Conservation (phyloP, 2,888 invertebrate genomes). For the Bugula neritina region DNA sequence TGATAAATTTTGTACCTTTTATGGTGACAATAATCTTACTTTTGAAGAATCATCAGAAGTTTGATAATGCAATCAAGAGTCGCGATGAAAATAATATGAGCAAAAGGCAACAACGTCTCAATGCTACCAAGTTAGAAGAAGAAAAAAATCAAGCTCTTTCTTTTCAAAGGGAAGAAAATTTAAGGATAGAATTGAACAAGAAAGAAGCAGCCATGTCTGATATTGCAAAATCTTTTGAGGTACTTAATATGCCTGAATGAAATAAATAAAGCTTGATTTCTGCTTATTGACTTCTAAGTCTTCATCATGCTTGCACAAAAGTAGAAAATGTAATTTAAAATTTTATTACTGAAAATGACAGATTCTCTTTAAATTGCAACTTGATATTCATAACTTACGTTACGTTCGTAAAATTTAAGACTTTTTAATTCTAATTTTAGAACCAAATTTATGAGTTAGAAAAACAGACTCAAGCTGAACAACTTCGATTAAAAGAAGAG, state of each 20-base stretch:
- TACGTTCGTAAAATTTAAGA: too few species aligned
- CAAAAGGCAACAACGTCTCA: not conserved
- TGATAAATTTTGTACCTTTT: too few species aligned
- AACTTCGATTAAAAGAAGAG: not conserved
- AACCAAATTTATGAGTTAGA: constrained; percentile 15
- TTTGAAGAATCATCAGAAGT: not conserved
- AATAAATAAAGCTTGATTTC: too few species aligned
- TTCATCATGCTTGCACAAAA: too few species aligned
- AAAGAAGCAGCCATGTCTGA: not conserved
- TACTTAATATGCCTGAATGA: too few species aligned
- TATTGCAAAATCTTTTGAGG: not conserved
- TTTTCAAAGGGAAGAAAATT: not conserved
- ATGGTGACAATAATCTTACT: too few species aligned
- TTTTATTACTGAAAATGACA: too few species aligned
- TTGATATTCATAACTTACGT: too few species aligned
- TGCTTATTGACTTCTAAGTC: too few species aligned
- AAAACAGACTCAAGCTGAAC: constrained; percentile 21
- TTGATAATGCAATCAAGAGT: not conserved
- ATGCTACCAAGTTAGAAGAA: not conserved
- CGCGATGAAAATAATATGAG: not conserved
- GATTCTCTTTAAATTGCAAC: too few species aligned
- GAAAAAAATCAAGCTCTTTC: not conserved
- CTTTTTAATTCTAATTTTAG: too few species aligned
- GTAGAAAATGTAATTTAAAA: too few species aligned
- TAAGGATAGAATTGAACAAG: not conserved